A percentile compares a stretch with the other conserved stretches of the same genome.
phyloP scores from a whole-genome alignment of 2,113 vertebrate genomes.

The Sorex araneus region DNA sequence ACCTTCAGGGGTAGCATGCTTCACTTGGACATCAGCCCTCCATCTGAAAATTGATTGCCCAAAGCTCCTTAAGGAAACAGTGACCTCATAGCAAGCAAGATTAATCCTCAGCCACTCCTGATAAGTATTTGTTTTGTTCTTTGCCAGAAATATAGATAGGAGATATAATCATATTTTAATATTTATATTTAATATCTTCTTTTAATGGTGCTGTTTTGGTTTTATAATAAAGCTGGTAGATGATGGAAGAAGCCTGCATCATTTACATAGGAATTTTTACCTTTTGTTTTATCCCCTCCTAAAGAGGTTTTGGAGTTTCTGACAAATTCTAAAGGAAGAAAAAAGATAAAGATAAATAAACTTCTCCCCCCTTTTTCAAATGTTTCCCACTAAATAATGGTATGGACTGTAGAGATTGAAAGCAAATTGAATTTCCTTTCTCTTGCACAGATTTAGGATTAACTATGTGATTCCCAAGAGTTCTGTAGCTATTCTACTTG shows the following conservation, averaged over 20 bases:
- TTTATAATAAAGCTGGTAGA: slow-evolving; percentile 31
- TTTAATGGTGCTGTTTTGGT: not conserved
- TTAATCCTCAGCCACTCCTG: not conserved
- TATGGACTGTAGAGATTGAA: slow-evolving; percentile 11
- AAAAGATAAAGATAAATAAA: slow-evolving; percentile 24
- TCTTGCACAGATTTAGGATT: slow-evolving; percentile 23
- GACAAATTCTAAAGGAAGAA: not conserved
- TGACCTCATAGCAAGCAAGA: not conserved
- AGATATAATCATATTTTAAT: not conserved
- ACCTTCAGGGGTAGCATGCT: not conserved
- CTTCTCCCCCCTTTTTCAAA: too few species aligned
- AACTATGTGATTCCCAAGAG: not conserved
- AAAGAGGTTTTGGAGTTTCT: slow-evolving; percentile 53
- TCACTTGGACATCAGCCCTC: not conserved
- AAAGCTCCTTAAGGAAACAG: slow-evolving; percentile 26
- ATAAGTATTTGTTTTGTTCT: not conserved
- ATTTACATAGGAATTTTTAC: slow-evolving; percentile 25
- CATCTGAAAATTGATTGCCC: not conserved
- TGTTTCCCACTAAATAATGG: slow-evolving; percentile 63
- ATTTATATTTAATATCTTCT: not conserved
- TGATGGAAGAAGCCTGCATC: not conserved
- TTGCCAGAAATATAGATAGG: not conserved
- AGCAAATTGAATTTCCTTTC: slow-evolving; percentile 35
- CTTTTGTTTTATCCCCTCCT: not conserved
- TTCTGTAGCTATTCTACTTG: not conserved